Base-by-base conservation (phyloP, 2,888 invertebrate genomes). In the Tortricodes alternella region DNA sequence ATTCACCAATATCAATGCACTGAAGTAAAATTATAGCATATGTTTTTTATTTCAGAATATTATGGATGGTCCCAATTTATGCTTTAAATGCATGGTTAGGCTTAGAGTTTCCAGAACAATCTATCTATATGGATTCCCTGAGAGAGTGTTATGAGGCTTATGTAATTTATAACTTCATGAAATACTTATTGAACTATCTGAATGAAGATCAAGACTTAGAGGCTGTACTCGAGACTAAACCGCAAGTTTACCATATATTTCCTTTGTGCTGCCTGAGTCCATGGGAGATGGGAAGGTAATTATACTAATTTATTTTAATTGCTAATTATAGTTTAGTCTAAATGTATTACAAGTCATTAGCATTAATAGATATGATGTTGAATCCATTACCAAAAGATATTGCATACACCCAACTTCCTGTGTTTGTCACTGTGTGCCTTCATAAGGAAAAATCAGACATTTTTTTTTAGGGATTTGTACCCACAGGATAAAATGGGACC, bases 21-120 rank as follows among this genome's bases (percentile, higher is more conserved):
- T n/a, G n/a, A n/a, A n/a, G n/a, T n/a, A n/a, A n/a, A n/a, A n/a
- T n/a, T 13, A 3, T 24, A 35, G 0, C 3, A 41, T 16, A 8
- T 23, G 19, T 39, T 38, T 48, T 60, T 56, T 34, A 44, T 37
- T 51, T 64, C 85, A 96, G 97, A 81, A 96, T 98, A 81, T 80
- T 98, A 66, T 98, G 98, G 98, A 98, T 98, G 98, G 98, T 98
- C 50, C 98, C 98, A 60, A 98, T 98, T 70, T 98, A 98, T 92
- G 97, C 98, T 34, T 85, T 97, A 6, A 98, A 98, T 93, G 97
- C 98, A 64, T 97, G 97, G 97, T 92, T 97, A 68, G 98, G 98
- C 2, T 87, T 99, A 60, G 92, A 95, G 48, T 97, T 96, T 79
- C 97, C 97, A 0, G 92, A 94, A 65, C 94, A 95, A 69, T 96